A percentile compares a stretch with the other conserved stretches of the same genome.
Evolutionary conservation across 1,140 invertebrate genomes (phyloP).

Genomic region (Zaprionus vittiger): DNA sequence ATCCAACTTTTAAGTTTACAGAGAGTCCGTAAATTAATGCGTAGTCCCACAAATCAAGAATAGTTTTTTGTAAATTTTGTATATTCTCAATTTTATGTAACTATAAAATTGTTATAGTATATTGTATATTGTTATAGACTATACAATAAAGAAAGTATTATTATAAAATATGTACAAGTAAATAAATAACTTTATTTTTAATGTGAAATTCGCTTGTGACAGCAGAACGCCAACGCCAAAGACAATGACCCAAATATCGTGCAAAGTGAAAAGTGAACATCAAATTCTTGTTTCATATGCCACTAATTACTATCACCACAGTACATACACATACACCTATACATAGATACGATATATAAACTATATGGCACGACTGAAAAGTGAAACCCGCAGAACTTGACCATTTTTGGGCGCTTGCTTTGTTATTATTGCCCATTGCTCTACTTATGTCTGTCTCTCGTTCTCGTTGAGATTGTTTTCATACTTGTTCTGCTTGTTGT

Average conservation of each 20-base stretch:
- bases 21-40: too few species aligned
- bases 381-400: constrained; percentile 69
- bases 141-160: not conserved
- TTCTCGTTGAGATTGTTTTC: constrained; percentile 23
- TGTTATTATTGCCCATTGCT: constrained; percentile 68
- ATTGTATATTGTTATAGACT: too few species aligned
- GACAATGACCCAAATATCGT: constrained; percentile 67
- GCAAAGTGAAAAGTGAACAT: constrained; percentile 30
- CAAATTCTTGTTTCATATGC: constrained; percentile 33
- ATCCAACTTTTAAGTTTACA: too few species aligned
- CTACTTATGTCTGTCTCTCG: constrained; percentile 54
- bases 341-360: not conserved
- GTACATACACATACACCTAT: not conserved
- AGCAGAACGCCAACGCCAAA: constrained; percentile 35
- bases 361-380: constrained; percentile 42
- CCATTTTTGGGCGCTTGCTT: constrained; percentile 50
- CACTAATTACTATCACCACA: constrained; percentile 23
- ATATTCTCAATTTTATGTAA: too few species aligned
- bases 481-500: constrained; percentile 40
- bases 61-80: too few species aligned
- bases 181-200: constrained; percentile 7
- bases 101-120: too few species aligned
- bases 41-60: too few species aligned
- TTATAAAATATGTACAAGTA: not conserved
- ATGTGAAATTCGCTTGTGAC: constrained; percentile 40